A percentile compares a stretch with the other conserved stretches of the same genome.
These are phyloP conservation scores for Muscina levida DNA, from an alignment of 2,888 invertebrate genomes.

Conservation along the genomic window DNA sequence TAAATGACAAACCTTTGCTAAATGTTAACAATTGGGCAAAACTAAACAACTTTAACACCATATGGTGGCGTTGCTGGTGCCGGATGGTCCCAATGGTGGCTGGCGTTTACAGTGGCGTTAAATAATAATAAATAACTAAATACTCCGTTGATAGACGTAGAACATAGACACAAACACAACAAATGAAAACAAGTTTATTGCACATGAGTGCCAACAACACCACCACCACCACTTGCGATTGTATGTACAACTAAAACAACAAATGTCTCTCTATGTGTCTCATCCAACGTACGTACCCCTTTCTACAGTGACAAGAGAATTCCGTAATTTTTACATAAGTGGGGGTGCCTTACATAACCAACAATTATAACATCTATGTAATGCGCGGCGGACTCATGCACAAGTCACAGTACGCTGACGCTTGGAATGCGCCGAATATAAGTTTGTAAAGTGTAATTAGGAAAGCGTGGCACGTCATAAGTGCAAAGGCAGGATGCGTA, in stretches of 20 bases:
- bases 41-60: constrained; percentile 52
- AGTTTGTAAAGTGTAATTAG: neutral
- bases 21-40: constrained; percentile 44
- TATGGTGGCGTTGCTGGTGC: constrained; percentile 26
- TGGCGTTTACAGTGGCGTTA: neutral
- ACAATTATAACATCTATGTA: constrained; percentile 31
- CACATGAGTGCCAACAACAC: neutral
- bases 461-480: constrained; percentile 40
- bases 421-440: too few relatives aligned
- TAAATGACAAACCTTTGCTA: constrained; percentile 61
- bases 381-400: neutral
- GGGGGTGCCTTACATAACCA: constrained; percentile 3
- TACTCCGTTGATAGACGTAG: neutral
- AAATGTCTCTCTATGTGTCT: too few relatives aligned
- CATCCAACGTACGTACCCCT: neutral
- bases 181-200: constrained; percentile 1
- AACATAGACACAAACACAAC: neutral
- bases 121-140: constrained; percentile 3
- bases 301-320: neutral
- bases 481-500: neutral
- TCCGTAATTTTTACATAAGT: too few relatives aligned
- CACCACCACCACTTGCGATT: neutral
- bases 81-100: neutral
- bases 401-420: neutral
- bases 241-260: too few relatives aligned